Conservation (phyloP, 1,140 invertebrate genomes). For the Melitaea cinxia region DNA sequence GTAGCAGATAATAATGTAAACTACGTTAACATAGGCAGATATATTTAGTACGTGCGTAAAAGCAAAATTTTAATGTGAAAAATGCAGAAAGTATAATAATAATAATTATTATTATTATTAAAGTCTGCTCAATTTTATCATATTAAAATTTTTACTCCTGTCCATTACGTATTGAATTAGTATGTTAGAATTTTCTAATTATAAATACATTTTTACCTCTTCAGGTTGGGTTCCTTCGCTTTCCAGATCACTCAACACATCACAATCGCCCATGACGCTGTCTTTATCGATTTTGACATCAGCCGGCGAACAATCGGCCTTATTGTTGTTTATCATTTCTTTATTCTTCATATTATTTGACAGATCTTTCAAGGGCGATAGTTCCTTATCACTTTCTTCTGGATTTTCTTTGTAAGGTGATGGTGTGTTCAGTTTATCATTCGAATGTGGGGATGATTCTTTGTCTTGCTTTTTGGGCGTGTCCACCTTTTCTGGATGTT, state of each 20-base stretch:
- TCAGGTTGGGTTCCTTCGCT: conserved; percentile 93
- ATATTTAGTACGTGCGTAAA: too few relatives aligned
- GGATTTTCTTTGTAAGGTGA: conserved; percentile 76
- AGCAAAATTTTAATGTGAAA: too few relatives aligned
- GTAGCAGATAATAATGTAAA: too few relatives aligned
- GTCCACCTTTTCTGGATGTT: conserved; percentile 50
- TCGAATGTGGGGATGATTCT: conserved; percentile 46
- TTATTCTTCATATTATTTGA: conserved; percentile 64
- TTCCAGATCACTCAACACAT: conserved; percentile 88
- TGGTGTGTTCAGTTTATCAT: conserved; percentile 53
- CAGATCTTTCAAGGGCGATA: conserved; percentile 79
- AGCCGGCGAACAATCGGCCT: conserved; percentile 65
- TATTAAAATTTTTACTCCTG: too few relatives aligned
- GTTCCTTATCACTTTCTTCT: conserved; percentile 68
- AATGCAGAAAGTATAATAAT: too few relatives aligned
- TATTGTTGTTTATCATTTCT: conserved; percentile 76
- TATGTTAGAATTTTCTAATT: too few relatives aligned
- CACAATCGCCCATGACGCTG: conserved; percentile 75
- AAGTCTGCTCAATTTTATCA: too few relatives aligned
- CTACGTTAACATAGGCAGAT: too few relatives aligned
- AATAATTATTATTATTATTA: too few relatives aligned
- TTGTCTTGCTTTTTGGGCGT: conserved; percentile 64
- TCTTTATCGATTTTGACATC: conserved; percentile 73
- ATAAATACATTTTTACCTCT: conserved; percentile 81
- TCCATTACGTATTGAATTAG: too few relatives aligned